phyloP scores from a whole-genome alignment of 2,888 invertebrate species.

The Ptilodon capucinus region DNA sequence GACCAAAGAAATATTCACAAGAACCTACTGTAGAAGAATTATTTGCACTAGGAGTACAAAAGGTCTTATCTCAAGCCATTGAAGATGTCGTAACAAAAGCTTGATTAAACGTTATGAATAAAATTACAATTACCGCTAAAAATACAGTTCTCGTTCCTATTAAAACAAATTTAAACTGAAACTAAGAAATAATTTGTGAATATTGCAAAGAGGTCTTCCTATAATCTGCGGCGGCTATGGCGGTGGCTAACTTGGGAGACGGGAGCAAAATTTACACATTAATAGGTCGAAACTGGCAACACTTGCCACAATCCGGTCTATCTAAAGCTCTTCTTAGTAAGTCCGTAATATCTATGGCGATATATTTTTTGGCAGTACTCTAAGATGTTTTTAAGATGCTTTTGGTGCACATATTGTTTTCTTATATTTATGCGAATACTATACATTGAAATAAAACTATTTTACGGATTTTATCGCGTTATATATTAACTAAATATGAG shows the following conservation, averaged over 20 bases:
- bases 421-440: no score
- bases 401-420: no score
- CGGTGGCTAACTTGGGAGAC: constrained; percentile 21
- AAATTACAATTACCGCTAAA: background rate
- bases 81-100: background rate
- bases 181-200: constrained; percentile 11
- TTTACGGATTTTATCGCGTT: no score
- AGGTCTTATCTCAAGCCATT: background rate
- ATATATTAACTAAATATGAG: no score
- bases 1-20: no score
- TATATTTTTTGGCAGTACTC: background rate
- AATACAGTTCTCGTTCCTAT: background rate
- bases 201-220: constrained; percentile 15
- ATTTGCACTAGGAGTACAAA: no score
- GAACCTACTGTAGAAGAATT: no score
- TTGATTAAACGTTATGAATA: background rate
- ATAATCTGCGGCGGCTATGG: constrained; percentile 25
- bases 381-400: no score
- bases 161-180: background rate
- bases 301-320: constrained; percentile 15
- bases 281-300: constrained; percentile 30
- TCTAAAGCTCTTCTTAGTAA: background rate
- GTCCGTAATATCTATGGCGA: background rate
- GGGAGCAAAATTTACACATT: constrained; percentile 26
- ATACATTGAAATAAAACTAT: no score